Evolutionary conservation across 2,888 invertebrate species (phyloP), one percentile per base, ranked within the genome.

Genomic region (Drosophila merina): DNA sequence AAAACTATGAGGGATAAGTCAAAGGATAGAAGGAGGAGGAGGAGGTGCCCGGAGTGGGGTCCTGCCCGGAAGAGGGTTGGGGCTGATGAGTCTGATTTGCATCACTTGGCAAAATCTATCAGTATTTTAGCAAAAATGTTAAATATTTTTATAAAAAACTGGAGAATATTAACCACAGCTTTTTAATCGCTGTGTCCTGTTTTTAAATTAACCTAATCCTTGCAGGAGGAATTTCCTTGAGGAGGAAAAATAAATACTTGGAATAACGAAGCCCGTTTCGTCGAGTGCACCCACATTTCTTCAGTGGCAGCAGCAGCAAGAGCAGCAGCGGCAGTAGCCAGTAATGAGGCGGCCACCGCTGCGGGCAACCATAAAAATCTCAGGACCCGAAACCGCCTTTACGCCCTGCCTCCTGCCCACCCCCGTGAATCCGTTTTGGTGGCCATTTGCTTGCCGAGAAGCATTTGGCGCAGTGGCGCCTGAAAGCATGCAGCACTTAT

Each of bases 401-500:
- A 25, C 40, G 9, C n/a, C 25, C 33, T 3, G 8, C 52, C 31
- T 20, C 57, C 51, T 45, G 28, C 44, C 31, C 25, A 1, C 7
- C 40, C 47, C 20, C 33, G 5, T 12, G 3, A 33, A 8, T 14
- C 25, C 57, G 42, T 30, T 36, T 49, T 28, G 48, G 45, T 52
- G 40, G 54, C 68, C 77, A 77, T 79, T 75, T 74, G 74, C 72
- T 73, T 82, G 75, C 75, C 79, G 72, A 73, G 73, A 66, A 74
- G 77, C 74, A 75, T 74, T 83, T 82, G 79, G 77, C 73, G 82
- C 82, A 82, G 79, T 82, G 82, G 68, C 79, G 82, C 79, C 85
- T 82, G 75, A 85, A 82, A 82, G 85, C 82, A 85, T 85, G 85
- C 85, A 85, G 85, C 77, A 82, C 85, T 82, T 82, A 82, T 85